These are phyloP conservation scores for Sinocyclocheilus anophthalmus DNA, from an alignment of 2,113 vertebrate genomes.

Conservation along the genomic window DNA sequence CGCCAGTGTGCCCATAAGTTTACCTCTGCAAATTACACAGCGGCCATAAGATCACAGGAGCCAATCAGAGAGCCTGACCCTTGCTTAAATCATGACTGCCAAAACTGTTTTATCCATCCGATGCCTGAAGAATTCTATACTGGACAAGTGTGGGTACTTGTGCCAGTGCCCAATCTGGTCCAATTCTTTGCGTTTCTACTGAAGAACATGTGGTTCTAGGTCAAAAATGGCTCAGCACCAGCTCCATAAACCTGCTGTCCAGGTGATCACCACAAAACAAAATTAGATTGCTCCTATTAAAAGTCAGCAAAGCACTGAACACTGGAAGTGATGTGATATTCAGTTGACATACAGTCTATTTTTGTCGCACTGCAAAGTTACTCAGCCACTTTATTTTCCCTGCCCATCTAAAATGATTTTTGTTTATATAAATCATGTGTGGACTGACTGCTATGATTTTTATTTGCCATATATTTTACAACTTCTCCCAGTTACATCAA, in stretches of 20 bases:
- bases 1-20: slow-evolving; percentile 43
- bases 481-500: neutral
- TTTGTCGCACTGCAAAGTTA: neutral
- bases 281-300: neutral
- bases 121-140: neutral
- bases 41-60: slow-evolving; percentile 26
- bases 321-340: neutral
- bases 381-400: neutral
- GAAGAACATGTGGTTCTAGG: neutral
- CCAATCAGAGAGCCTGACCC: slow-evolving; percentile 44
- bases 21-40: slow-evolving; percentile 47
- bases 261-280: neutral
- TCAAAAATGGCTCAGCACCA: neutral
- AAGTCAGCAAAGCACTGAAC: neutral
- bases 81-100: slow-evolving; percentile 31
- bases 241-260: neutral
- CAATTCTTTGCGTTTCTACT: neutral
- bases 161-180: neutral
- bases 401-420: neutral
- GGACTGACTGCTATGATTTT: neutral
- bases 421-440: neutral
- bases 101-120: slow-evolving; percentile 11
- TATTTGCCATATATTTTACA: neutral
- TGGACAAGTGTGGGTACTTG: neutral
- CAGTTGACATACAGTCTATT: neutral